Evolutionary conservation across 2,113 vertebrate genomes (phyloP).

Genomic region (Aphelocoma coerulescens): DNA sequence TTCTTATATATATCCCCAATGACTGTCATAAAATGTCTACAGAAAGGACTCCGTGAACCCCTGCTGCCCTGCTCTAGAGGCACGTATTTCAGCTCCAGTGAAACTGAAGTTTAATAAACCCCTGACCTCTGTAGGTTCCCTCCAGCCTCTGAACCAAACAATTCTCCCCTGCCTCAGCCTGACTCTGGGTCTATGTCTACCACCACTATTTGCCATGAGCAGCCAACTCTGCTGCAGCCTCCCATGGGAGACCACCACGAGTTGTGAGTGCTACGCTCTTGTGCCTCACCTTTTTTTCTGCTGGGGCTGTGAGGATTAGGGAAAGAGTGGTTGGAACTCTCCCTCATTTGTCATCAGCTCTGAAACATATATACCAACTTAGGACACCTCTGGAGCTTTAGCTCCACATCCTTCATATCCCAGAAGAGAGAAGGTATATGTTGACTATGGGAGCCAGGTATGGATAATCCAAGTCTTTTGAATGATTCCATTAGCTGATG

Average conservation of each 20-base stretch:
- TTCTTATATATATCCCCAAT: constrained; percentile 23
- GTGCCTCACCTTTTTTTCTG: neutral
- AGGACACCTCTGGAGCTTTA: neutral
- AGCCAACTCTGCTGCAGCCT: neutral
- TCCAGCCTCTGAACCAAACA: neutral
- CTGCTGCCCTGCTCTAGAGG: constrained; percentile 1
- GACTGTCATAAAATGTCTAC: constrained; percentile 30
- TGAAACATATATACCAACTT: neutral
- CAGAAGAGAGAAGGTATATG: neutral
- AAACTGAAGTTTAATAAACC: constrained; percentile 40
- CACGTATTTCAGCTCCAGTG: constrained; percentile 14
- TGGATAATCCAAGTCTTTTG: neutral
- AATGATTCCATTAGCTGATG: neutral
- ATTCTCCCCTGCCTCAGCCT: neutral
- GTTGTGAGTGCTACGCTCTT: accelerated
- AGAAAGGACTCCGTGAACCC: constrained; percentile 2
- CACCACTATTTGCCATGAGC: neutral
- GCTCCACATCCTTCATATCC: neutral
- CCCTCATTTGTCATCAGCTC: neutral
- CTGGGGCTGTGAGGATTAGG: neutral
- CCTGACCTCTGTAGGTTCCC: neutral
- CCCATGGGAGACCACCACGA: neutral
- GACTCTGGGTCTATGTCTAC: neutral
- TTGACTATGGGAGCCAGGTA: neutral
- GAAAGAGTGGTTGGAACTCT: neutral